These are phyloP conservation scores for Melangyna quadrimaculata DNA, from an alignment of 2,888 invertebrate species.

Conservation along the genomic window DNA sequence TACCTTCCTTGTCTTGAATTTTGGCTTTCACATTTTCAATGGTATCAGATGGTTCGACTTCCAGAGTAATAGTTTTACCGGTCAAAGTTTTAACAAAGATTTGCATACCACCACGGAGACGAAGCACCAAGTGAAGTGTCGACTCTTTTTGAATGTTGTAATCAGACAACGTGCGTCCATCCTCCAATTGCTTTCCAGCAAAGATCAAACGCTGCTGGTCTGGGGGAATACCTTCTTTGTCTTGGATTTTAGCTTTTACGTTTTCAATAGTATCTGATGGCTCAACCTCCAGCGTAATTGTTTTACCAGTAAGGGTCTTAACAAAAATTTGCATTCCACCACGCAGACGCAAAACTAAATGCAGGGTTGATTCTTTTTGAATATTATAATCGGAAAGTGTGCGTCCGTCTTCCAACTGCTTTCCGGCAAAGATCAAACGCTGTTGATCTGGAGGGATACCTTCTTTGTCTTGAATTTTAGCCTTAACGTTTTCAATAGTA, in stretches of 20 bases:
- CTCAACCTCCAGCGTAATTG: slow-evolving; percentile 75
- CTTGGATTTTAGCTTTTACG: slow-evolving; percentile 73
- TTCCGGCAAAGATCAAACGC: slow-evolving; percentile 76
- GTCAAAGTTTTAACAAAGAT: slow-evolving; percentile 75
- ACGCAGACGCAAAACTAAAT: slow-evolving; percentile 92
- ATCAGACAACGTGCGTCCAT: slow-evolving; percentile 73
- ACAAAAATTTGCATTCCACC: slow-evolving; percentile 86
- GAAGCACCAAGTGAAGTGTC: slow-evolving; percentile 73
- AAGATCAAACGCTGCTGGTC: slow-evolving; percentile 73
- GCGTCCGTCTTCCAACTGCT: slow-evolving; percentile 89
- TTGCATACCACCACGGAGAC: slow-evolving; percentile 86
- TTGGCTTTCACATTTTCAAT: slow-evolving; percentile 74
- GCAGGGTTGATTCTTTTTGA: slow-evolving; percentile 75
- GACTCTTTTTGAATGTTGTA: slow-evolving; percentile 75
- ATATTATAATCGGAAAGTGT: slow-evolving; percentile 86
- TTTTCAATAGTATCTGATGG: slow-evolving; percentile 74
- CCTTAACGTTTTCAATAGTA: slow-evolving; percentile 76
- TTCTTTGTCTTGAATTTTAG: slow-evolving; percentile 77
- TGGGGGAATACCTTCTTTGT: slow-evolving; percentile 73
- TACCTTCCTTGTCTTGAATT: slow-evolving; percentile 75
- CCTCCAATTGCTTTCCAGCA: slow-evolving; percentile 73
- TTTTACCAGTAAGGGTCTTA: slow-evolving; percentile 75
- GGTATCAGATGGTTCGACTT: slow-evolving; percentile 74
- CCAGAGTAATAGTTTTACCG: slow-evolving; percentile 75
- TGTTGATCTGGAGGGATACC: slow-evolving; percentile 77